Evolutionary conservation across 64 coral and sea anemone species (phyloP), one percentile per base, ranked within the genome.

Genomic region (Actinia tenebrosa): DNA sequence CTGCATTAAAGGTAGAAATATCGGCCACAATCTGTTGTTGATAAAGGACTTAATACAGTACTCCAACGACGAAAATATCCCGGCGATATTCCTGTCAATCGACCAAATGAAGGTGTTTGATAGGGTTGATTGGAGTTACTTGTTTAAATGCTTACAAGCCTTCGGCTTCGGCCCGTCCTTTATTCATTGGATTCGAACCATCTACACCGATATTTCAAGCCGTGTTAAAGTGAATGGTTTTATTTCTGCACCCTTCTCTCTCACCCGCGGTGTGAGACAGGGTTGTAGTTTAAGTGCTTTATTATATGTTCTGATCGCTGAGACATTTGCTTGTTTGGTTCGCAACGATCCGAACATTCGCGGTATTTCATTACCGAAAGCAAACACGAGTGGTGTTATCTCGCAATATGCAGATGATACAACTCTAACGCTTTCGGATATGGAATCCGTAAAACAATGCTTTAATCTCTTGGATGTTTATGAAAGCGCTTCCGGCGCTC

Each of bases 351-450:
- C 7, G 53, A 50, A 50, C 47, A 50, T 50, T 50, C 47, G 47
- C 47, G 0, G 47, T 8, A 50, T 50, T 50, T 8, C 47, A 50
- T 8, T 50, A 5, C 47, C 47, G 3, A 50, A 50, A 50, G 47
- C 47, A 50, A 50, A 50, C 0, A 56, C 18, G 3, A 17, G 19
- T 3, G 5, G 59, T 5, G 59, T 61, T 61, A 14, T 61, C 11
- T 61, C 77, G 3, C 77, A 89, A 23, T 94, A 87, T 19, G 88
- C 92, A 0, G 88, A 90, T 78, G 83, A 90, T 53, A 94, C 88
- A 2, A 83, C 88, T 3, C 22, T 90, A 5, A 8, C 80, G 8
- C 19, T 89, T 1, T 10, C 75, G 3, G 30, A 83, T 2, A 20
- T 69, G 2, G 1, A 16, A 13, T 94, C 88, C 2, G 60, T 94